phyloP scores from a whole-genome alignment of 2,113 vertebrate genomes.

The Lonchura striata region DNA sequence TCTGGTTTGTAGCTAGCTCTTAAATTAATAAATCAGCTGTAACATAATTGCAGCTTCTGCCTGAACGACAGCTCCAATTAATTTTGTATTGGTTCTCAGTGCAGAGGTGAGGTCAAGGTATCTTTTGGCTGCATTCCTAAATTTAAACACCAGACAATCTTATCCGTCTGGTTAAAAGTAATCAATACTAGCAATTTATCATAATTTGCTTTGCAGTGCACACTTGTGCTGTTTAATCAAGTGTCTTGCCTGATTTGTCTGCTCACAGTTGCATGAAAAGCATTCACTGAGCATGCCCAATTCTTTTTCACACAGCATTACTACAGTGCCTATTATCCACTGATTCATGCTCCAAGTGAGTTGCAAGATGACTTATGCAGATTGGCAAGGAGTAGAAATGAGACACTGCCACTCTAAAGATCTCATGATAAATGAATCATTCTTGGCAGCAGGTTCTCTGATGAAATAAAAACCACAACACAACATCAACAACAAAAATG shows the following conservation, averaged over 20 bases:
- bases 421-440: not conserved
- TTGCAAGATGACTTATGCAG: not conserved
- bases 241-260: slow-evolving; percentile 35
- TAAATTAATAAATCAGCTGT: slow-evolving; percentile 63
- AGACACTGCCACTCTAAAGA: not conserved
- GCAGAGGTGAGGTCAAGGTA: slow-evolving; percentile 58
- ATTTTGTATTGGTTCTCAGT: slow-evolving; percentile 29
- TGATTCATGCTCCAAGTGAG: not conserved
- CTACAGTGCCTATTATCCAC: not conserved
- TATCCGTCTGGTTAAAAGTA: slow-evolving; percentile 42
- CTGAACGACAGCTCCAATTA: slow-evolving; percentile 45
- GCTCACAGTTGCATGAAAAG: slow-evolving; percentile 34
- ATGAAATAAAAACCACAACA: not conserved
- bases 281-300: not conserved
- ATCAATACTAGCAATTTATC: slow-evolving; percentile 52
- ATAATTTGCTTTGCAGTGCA: slow-evolving; percentile 23
- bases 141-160: slow-evolving; percentile 34
- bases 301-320: not conserved
- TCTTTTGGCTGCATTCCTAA: slow-evolving; percentile 49
- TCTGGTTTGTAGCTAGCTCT: not conserved
- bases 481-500: not conserved
- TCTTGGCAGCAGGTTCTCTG: not conserved
- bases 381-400: not conserved
- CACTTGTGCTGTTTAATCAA: slow-evolving; percentile 36
- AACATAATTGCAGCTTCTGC: slow-evolving; percentile 38